phyloP scores from a whole-genome alignment of 2,113 vertebrate genomes.

The Percina caprodes region DNA sequence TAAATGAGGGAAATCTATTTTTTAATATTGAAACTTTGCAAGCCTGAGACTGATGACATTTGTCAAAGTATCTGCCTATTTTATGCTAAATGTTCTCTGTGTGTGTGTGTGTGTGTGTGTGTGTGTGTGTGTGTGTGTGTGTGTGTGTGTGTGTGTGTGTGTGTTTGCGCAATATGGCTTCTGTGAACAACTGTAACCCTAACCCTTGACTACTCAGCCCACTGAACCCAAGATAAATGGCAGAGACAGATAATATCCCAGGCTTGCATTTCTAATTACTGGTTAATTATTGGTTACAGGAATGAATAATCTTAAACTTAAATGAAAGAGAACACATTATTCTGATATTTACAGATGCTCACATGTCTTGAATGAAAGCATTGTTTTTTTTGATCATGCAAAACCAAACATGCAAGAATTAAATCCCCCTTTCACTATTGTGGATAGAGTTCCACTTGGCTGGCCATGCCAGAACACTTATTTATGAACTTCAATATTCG shows the following conservation, averaged over 20 bases:
- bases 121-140: no score
- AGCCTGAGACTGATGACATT: background rate
- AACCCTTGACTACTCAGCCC: constrained; percentile 22
- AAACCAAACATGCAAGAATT: no score
- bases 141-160: no score
- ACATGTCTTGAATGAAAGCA: constrained; percentile 13
- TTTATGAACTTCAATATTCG: no score
- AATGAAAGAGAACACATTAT: background rate
- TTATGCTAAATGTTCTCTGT: no score
- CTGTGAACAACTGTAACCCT: constrained; percentile 39
- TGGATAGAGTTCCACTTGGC: no score
- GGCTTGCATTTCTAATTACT: background rate
- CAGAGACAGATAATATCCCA: background rate
- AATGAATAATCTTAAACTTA: background rate
- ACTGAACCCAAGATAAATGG: background rate
- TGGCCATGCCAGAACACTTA: no score
- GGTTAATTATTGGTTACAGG: background rate
- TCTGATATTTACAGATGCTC: constrained; percentile 21
- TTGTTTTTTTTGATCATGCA: constrained; percentile 2
- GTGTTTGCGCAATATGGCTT: background rate
- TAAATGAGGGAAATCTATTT: background rate
- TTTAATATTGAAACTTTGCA: background rate
- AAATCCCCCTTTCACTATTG: no score
- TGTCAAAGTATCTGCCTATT: background rate
- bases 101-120: no score